Conservation (phyloP, 2,797 vertebrate species). For the Acanthornis magna region DNA sequence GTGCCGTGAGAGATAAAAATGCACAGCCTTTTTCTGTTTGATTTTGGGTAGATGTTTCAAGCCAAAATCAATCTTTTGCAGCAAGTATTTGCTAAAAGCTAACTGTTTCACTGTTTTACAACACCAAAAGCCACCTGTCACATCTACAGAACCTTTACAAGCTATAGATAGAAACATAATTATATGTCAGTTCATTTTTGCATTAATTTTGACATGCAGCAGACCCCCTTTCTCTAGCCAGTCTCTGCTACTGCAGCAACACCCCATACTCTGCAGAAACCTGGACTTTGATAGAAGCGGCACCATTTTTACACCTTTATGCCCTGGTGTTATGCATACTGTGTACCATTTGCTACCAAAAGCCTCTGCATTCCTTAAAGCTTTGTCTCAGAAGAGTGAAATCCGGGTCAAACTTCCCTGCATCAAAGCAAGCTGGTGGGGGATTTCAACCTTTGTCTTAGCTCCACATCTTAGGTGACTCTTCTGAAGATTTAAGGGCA, state of each 20-base stretch:
- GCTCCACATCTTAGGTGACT: neutral
- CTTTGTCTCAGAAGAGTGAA: conserved; percentile 60
- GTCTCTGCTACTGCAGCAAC: neutral
- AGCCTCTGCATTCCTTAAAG: conserved; percentile 21
- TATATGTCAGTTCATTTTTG: neutral
- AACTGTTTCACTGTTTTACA: neutral
- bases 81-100: neutral
- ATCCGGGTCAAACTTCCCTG: conserved; percentile 7
- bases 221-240: neutral
- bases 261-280: neutral
- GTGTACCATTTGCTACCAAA: conserved; percentile 17
- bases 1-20: neutral
- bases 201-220: neutral
- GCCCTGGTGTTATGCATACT: neutral
- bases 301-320: conserved; percentile 3
- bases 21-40: neutral
- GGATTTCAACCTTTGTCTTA: conserved; percentile 58
- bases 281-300: neutral
- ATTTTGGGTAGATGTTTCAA: neutral
- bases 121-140: neutral
- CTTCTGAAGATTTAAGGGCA: conserved; percentile 36
- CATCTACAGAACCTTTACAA: neutral
- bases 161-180: neutral
- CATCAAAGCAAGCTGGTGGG: conserved; percentile 43
- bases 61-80: neutral